Conservation (phyloP, 2,113 vertebrate species). For the Romanogobio albipinnatus region DNA sequence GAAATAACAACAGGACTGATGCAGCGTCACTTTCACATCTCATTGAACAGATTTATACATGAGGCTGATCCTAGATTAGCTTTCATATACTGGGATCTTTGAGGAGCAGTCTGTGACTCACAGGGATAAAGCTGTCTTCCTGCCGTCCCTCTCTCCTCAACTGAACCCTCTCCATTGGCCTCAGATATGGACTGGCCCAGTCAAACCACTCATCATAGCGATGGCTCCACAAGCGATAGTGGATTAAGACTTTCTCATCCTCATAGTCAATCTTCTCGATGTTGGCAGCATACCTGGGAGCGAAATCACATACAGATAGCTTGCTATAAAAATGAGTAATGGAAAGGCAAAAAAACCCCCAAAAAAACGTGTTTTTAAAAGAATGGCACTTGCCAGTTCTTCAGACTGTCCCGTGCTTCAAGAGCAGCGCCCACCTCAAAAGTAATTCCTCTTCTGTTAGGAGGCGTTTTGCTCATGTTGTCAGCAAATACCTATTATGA, state of each 20-base stretch:
- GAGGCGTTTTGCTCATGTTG: constrained; percentile 97
- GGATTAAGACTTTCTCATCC: constrained; percentile 90
- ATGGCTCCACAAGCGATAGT: constrained; percentile 96
- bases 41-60: not conserved
- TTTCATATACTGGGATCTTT: constrained; percentile 88
- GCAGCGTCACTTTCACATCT: constrained; percentile 3
- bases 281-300: constrained; percentile 90
- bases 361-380: not conserved
- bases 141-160: constrained; percentile 89
- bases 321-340: constrained; percentile 30
- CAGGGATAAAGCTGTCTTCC: constrained; percentile 82
- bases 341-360: not conserved
- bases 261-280: constrained; percentile 96
- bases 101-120: constrained; percentile 85
- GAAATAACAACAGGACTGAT: not conserved
- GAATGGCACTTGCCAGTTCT: constrained; percentile 91
- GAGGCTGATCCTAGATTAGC: constrained; percentile 79
- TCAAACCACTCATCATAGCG: constrained; percentile 97
- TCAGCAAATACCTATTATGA: constrained; percentile 68
- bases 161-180: constrained; percentile 91
- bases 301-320: constrained; percentile 16
- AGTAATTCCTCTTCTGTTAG: constrained; percentile 97
- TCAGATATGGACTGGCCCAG: constrained; percentile 90
- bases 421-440: constrained; percentile 99
- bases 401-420: constrained; percentile 97